A percentile compares a stretch with the other conserved stretches of the same genome.
Evolutionary conservation across 2,888 invertebrate genomes (phyloP).

Genomic region (Endotricha flammealis): DNA sequence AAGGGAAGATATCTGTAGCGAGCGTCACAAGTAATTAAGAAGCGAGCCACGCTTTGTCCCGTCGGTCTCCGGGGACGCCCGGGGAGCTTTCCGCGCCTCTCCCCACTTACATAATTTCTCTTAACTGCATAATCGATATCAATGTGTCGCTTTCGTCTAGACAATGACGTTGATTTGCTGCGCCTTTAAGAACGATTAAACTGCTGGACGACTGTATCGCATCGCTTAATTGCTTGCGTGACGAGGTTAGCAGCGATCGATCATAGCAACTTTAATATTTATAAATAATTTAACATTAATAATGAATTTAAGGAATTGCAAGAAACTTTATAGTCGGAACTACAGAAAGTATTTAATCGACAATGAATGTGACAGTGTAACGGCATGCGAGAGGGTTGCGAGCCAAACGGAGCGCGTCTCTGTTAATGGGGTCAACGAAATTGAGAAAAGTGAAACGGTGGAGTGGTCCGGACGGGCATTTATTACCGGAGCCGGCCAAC

Average conservation of each 20-base stretch:
- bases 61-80: conserved; percentile 36
- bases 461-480: conserved; percentile 49
- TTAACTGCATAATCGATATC: conserved; percentile 71
- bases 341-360: conserved; percentile 56
- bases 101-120: conserved; percentile 65
- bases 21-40: conserved; percentile 68
- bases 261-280: too few relatives aligned
- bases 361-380: conserved; percentile 57
- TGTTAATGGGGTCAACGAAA: conserved; percentile 68
- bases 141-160: conserved; percentile 50
- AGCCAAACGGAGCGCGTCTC: conserved; percentile 53
- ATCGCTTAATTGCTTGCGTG: too few relatives aligned
- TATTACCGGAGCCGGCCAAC: conserved; percentile 42
- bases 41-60: conserved; percentile 52
- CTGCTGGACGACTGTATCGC: too few relatives aligned
- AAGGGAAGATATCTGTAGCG: conserved; percentile 52
- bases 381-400: conserved; percentile 48
- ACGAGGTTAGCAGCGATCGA: too few relatives aligned
- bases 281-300: conserved; percentile 42
- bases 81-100: conserved; percentile 45
- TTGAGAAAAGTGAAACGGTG: conserved; percentile 68
- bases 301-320: too few relatives aligned
- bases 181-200: too few relatives aligned
- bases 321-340: conserved; percentile 34
- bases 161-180: conserved; percentile 1